Conservation (phyloP, 1,140 invertebrate species). For the Saxidomus purpurata region DNA sequence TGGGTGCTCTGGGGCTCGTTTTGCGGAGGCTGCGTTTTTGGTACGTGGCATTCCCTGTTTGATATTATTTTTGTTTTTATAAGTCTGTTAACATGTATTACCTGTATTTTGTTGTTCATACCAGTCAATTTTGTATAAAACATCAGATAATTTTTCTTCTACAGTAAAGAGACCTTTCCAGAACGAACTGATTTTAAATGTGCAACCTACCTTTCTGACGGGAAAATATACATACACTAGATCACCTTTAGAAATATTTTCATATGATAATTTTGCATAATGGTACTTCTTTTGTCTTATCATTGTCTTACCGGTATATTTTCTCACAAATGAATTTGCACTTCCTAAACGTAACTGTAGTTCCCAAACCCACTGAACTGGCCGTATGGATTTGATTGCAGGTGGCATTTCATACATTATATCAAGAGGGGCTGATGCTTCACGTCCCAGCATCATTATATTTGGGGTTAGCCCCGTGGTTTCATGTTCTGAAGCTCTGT, state of each 20-base stretch:
- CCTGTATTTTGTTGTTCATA: background rate
- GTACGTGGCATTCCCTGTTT: too few species aligned
- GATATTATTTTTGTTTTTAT: too few species aligned
- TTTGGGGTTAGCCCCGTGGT: conserved; percentile 68
- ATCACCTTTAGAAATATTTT: conserved; percentile 30
- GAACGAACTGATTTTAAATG: conserved; percentile 51
- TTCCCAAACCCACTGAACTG: conserved; percentile 30
- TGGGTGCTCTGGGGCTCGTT: too few species aligned
- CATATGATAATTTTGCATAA: conserved; percentile 33
- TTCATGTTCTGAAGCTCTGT: conserved; percentile 54
- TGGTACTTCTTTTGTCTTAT: conserved; percentile 58
- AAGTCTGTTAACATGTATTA: conserved; percentile 23
- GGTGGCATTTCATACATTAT: conserved; percentile 44
- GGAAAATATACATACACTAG: conserved; percentile 39
- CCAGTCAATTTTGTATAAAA: conserved; percentile 47
- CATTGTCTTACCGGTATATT: background rate
- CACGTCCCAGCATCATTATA: conserved; percentile 69
- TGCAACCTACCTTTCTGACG: background rate
- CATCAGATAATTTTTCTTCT: background rate
- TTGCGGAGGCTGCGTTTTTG: too few species aligned
- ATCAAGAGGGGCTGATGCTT: conserved; percentile 55
- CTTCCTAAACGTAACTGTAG: conserved; percentile 46
- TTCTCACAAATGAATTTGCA: conserved; percentile 30
- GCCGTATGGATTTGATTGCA: background rate
- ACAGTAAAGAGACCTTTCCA: conserved; percentile 42